Conservation (phyloP, 2,797 vertebrate species). For the Enteromius fasciolatus region DNA sequence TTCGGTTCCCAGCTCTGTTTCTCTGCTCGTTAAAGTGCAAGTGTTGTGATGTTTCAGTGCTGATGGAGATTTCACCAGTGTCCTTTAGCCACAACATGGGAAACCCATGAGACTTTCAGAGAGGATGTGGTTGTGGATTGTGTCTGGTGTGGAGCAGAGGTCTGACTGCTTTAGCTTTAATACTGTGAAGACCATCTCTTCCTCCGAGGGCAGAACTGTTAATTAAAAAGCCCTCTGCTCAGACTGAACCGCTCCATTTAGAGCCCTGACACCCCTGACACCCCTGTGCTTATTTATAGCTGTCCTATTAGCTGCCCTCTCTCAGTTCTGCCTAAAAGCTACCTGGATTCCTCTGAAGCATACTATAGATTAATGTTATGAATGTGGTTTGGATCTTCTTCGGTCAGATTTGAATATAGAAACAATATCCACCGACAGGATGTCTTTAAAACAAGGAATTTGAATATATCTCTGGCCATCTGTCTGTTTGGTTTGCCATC, state of each 20-base stretch:
- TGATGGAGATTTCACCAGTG: slow-evolving; percentile 13
- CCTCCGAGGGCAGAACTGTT: slow-evolving; percentile 43
- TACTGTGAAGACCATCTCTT: slow-evolving; percentile 19
- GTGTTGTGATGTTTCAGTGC: background rate
- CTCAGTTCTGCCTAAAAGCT: slow-evolving; percentile 26
- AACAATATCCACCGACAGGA: slow-evolving; percentile 31
- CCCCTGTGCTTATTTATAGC: slow-evolving; percentile 53
- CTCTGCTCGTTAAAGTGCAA: background rate
- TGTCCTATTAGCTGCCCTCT: slow-evolving; percentile 32
- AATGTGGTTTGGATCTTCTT: slow-evolving; percentile 12
- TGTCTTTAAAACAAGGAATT: slow-evolving; percentile 47
- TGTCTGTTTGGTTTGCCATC: slow-evolving; percentile 44
- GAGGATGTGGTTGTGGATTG: background rate
- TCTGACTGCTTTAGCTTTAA: background rate
- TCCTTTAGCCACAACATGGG: background rate
- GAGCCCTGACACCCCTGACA: slow-evolving; percentile 38
- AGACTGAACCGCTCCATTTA: slow-evolving; percentile 46
- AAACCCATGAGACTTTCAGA: background rate
- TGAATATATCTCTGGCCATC: slow-evolving; percentile 50
- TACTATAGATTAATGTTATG: background rate
- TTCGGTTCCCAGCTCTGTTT: background rate
- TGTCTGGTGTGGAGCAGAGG: slow-evolving; percentile 3
- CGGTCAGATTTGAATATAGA: slow-evolving; percentile 40
- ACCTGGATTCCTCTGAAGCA: slow-evolving; percentile 20
- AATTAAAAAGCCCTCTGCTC: slow-evolving; percentile 51